Evolutionary conservation across 2,113 vertebrate genomes (phyloP).

Genomic region (Lagenorhynchus albirostris): DNA sequence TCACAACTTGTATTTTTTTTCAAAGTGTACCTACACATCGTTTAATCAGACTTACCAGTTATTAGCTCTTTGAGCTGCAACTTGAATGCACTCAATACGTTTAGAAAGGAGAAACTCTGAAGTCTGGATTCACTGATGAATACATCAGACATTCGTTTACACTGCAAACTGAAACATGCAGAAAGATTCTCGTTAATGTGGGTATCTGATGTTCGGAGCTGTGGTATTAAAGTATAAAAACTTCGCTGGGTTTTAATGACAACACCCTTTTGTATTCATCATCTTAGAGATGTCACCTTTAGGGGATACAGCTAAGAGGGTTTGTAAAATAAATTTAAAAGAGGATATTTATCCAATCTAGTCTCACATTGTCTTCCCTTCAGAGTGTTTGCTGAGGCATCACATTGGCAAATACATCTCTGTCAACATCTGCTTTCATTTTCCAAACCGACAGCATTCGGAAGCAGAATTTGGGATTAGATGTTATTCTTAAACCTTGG

Average conservation of each 20-base stretch:
- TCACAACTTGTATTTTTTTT: not conserved
- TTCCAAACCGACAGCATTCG: conserved; percentile 53
- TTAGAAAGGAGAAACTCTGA: not conserved
- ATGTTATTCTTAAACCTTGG: conserved; percentile 59
- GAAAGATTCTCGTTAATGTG: conserved; percentile 37
- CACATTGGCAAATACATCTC: conserved; percentile 62
- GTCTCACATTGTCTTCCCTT: conserved; percentile 46
- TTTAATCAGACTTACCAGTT: not conserved
- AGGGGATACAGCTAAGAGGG: not conserved
- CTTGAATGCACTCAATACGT: not conserved
- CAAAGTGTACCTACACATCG: not conserved
- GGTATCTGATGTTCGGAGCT: not conserved
- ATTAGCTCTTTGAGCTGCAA: not conserved
- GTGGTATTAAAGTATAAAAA: not conserved
- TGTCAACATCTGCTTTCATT: conserved; percentile 71
- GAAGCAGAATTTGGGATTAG: conserved; percentile 50
- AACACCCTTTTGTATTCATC: not conserved
- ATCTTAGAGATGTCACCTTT: conserved; percentile 41
- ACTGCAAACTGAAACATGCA: conserved; percentile 44
- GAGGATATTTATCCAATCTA: conserved; percentile 35
- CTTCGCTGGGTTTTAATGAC: conserved; percentile 31
- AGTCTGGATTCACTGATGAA: not conserved
- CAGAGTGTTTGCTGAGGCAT: conserved; percentile 55
- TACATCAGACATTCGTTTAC: conserved; percentile 48
- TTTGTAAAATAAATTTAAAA: conserved; percentile 44